Evolutionary conservation across 92 coral and sea anemone species (phyloP).

Genomic region (Epizoanthus stellaris): DNA sequence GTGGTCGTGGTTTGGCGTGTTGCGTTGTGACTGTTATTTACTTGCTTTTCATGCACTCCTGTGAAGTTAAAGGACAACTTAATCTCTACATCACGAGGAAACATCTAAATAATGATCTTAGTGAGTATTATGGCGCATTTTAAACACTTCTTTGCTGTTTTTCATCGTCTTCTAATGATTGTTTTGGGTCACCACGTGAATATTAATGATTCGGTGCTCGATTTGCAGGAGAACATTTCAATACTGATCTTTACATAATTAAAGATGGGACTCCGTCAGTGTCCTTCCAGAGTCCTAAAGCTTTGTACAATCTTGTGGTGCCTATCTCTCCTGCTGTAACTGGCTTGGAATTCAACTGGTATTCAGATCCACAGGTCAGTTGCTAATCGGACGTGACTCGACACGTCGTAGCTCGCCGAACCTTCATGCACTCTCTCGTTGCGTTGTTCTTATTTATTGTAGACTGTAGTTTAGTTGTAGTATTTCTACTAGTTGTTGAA

Average conservation of each 20-base stretch:
- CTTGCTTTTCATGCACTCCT: conserved; percentile 9
- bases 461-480: too few species aligned
- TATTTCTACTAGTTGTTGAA: not conserved
- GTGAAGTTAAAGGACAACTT: conserved; percentile 62
- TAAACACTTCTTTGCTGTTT: conserved; percentile 26
- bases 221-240: conserved; percentile 80
- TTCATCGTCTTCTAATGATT: conserved; percentile 44
- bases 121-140: conserved; percentile 66
- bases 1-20: conserved; percentile 31
- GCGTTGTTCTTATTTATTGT: too few species aligned
- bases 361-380: conserved; percentile 83
- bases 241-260: conserved; percentile 66
- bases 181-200: conserved; percentile 41
- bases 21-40: conserved; percentile 2
- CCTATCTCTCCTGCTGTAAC: conserved; percentile 68
- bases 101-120: conserved; percentile 69
- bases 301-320: conserved; percentile 76
- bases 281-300: conserved; percentile 64
- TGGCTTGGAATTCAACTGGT: conserved; percentile 70
- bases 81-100: conserved; percentile 72
- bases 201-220: conserved; percentile 11
- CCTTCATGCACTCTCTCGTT: not conserved
- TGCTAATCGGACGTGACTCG: conserved; percentile 73
- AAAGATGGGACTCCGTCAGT: conserved; percentile 64
- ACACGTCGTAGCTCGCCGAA: not conserved